Evolutionary conservation across 2,888 invertebrate species (phyloP).

Genomic region (Tetramorium bicarinatum): DNA sequence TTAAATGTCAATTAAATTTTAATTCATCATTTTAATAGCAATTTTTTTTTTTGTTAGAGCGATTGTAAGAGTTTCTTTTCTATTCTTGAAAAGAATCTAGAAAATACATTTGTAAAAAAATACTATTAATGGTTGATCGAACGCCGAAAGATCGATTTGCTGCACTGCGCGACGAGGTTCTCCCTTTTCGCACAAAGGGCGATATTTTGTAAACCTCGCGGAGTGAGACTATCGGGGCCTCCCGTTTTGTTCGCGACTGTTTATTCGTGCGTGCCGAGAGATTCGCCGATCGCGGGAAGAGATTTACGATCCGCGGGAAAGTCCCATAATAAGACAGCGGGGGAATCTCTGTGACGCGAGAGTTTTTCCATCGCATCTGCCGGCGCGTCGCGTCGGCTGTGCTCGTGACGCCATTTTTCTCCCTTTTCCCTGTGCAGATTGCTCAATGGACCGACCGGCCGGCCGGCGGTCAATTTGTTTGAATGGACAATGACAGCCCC

Average conservation of each 20-base stretch:
- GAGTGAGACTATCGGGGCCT: background rate
- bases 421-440: slow-evolving; percentile 77
- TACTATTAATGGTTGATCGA: background rate
- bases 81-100: too few species aligned
- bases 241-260: slow-evolving; percentile 35
- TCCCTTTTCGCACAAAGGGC: slow-evolving; percentile 21
- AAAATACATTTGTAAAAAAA: background rate
- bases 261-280: slow-evolving; percentile 41
- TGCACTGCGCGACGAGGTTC: background rate
- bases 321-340: slow-evolving; percentile 40
- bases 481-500: slow-evolving; percentile 79
- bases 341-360: slow-evolving; percentile 45
- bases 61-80: too few species aligned
- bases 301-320: slow-evolving; percentile 43
- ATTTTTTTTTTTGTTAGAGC: too few species aligned
- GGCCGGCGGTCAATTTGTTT: slow-evolving; percentile 82
- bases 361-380: slow-evolving; percentile 73
- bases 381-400: slow-evolving; percentile 41
- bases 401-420: slow-evolving; percentile 69
- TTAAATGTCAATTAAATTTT: slow-evolving; percentile 15
- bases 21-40: background rate
- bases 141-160: background rate
- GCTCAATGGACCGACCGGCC: slow-evolving; percentile 79
- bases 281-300: slow-evolving; percentile 32
- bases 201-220: slow-evolving; percentile 45